Evolutionary conservation across 2,113 vertebrate genomes (phyloP), one percentile per base, ranked within the genome.

Genomic region (Chroicocephalus ridibundus): DNA sequence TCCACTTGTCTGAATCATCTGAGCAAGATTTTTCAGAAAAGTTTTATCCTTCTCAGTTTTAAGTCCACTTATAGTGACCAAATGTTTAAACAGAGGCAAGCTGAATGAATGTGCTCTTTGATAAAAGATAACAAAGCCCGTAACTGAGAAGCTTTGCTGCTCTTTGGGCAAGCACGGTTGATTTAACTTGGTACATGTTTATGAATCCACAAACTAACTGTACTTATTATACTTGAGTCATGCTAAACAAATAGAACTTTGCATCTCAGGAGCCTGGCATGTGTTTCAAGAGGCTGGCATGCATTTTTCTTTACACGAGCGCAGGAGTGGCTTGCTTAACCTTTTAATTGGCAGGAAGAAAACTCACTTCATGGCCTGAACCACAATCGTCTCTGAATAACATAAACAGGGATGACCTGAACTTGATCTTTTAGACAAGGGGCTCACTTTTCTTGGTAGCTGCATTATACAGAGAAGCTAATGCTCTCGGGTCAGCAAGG

Each of bases 21-120:
- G 80, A 93, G 77, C 89, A 82, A 96, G 92, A 95, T 91, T 95
- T 96, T 85, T 82, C 61, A 58, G 88, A 75, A 9, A 72, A 92
- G 75, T 96, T 94, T 95, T 96, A 96, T 96, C 82, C 91, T 95
- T 94, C 92, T 98, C 86, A 93, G 91, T 87, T 95, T 92, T 94
- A 95, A 96, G 94, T 91, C 96, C 88, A 86, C 85, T 97, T 95
- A 86, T 1, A 96, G 82, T 31, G 71, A 88, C 82, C 93, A 95
- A 96, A 96, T 95, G 87, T 94, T 97, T 88, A 69, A 96, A 74
- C 88, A 90, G 88, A 92, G 86, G 94, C 68, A 5, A 95, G 61
- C 78, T 83, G 86, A 90, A 96, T 95, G 94, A 97, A 98, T 97
- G 96, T 80, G 38, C 77, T 86, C 96, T 97, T 97, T 97, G 94